Evolutionary conservation across 1,140 invertebrate species (phyloP), one percentile per base, ranked within the genome.

Genomic region (Batillaria attramentaria): DNA sequence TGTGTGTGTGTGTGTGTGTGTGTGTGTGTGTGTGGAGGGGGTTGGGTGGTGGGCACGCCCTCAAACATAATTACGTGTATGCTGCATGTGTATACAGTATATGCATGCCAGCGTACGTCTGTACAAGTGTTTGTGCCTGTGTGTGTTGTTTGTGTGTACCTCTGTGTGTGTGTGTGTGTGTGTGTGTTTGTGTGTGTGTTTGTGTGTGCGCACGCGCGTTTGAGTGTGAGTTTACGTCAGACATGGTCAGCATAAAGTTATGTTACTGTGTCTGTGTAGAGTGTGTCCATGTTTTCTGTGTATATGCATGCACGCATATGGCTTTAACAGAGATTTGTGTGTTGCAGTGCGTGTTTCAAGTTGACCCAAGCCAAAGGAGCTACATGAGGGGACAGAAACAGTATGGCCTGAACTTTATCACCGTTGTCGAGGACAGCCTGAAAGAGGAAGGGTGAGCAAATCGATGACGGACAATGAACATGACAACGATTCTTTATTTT

Each of bases 381-480:
- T 89, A 86, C 69, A 79, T 85, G 3, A 81, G 83, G 68, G 87
- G 86, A 76, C 84, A 87, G 68, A 87, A 89, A 60, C 87, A 89
- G 74, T 89, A 87, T 82, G 82, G 81, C 13, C 79, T 89, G 2
- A 89, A 86, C 73, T 89, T 89, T 82, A 74, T 89, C 5, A 79
- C 87, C 42, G 78, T 87, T 20, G 60, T 79, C 18, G 73, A 65
- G 20, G 82, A 86, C 57, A 84, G 83, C 13, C 57, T 85, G n/a
- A 80, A 78, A 42, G 85, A 86, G 78, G 84, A 87, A 79, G 84
- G 86, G 87, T 88, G 77, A 77, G 78, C 74, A n/a, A n/a, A n/a
- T n/a, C n/a, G n/a, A n/a, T n/a, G 4, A 8, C 28, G 35, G 13
- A 46, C 8, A 68, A n/a, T 77, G 57, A 10, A 60, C 0, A 31